These are phyloP conservation scores for Saccostrea cuccullata DNA, from an alignment of 1,140 invertebrate genomes.

Conservation along the genomic window DNA sequence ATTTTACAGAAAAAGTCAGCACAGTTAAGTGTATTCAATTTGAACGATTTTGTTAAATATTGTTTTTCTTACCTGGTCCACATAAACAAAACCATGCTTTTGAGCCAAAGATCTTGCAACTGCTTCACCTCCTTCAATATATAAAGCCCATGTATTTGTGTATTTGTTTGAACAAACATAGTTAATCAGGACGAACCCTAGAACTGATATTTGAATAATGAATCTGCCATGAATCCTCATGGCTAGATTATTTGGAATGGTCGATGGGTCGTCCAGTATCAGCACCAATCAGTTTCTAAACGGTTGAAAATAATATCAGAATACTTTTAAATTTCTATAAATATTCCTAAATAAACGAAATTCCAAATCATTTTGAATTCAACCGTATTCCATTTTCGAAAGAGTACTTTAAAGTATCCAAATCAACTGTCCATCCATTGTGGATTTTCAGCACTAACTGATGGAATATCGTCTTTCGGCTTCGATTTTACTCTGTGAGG, in stretches of 20 bases:
- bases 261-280: slow-evolving; percentile 22
- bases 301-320: not conserved
- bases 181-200: slow-evolving; percentile 64
- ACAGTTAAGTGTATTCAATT: too few relatives aligned
- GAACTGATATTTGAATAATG: slow-evolving; percentile 57
- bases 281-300: slow-evolving; percentile 24
- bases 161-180: slow-evolving; percentile 59
- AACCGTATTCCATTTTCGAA: slow-evolving; percentile 47
- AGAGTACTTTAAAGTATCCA: slow-evolving; percentile 19
- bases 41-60: too few relatives aligned
- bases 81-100: slow-evolving; percentile 69
- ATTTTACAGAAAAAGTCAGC: too few relatives aligned
- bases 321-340: slow-evolving; percentile 2
- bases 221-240: slow-evolving; percentile 43
- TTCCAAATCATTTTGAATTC: slow-evolving; percentile 37
- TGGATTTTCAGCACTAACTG: slow-evolving; percentile 13
- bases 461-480: slow-evolving; percentile 15
- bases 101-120: slow-evolving; percentile 62
- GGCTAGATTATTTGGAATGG: slow-evolving; percentile 40
- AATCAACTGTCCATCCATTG: slow-evolving; percentile 18
- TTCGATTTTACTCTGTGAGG: slow-evolving; percentile 22
- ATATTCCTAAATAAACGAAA: slow-evolving; percentile 29
- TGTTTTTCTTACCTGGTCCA: slow-evolving; percentile 64
- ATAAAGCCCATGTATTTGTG: slow-evolving; percentile 71
- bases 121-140: slow-evolving; percentile 67